Conservation (phyloP, 2,888 invertebrate genomes). For the Drosophila fungiperda region DNA sequence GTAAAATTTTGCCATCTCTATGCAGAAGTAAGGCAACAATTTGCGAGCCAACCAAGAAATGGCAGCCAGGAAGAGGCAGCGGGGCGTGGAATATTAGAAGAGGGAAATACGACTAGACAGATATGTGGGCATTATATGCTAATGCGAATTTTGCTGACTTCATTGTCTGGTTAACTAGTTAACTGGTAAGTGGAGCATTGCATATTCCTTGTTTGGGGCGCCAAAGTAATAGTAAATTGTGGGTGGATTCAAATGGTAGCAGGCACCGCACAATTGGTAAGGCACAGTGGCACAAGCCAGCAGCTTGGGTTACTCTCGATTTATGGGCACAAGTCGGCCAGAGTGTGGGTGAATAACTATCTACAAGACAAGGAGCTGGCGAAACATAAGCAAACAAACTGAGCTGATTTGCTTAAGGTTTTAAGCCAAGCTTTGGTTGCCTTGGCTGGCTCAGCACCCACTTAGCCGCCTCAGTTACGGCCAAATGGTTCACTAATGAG, state of each 20-base stretch:
- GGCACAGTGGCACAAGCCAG: background rate
- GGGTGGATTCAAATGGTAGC: constrained; percentile 10
- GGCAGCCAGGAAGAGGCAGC: constrained; percentile 52
- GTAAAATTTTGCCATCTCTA: constrained; percentile 2
- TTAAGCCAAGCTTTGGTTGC: constrained; percentile 30
- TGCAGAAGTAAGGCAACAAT: constrained; percentile 15
- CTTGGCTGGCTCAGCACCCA: constrained; percentile 44
- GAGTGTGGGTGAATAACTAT: constrained; percentile 15
- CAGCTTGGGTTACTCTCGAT: constrained; percentile 22
- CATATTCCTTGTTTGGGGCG: constrained; percentile 27
- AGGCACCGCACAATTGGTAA: constrained; percentile 14
- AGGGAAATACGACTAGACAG: constrained; percentile 34
- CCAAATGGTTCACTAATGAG: constrained; percentile 79
- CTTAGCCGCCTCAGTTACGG: constrained; percentile 76
- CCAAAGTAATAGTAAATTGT: constrained; percentile 25
- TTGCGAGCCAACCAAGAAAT: constrained; percentile 31
- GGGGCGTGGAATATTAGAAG: constrained; percentile 51
- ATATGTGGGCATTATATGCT: constrained; percentile 58
- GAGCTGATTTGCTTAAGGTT: constrained; percentile 15
- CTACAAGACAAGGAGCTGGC: constrained; percentile 19
- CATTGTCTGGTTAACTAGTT: constrained; percentile 26
- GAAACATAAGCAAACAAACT: background rate
- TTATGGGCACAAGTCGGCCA: constrained; percentile 27
- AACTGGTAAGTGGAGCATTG: constrained; percentile 41
- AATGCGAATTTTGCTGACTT: constrained; percentile 54